Base-by-base conservation (phyloP, 2,888 invertebrate species). In the Philonicus albiceps region DNA sequence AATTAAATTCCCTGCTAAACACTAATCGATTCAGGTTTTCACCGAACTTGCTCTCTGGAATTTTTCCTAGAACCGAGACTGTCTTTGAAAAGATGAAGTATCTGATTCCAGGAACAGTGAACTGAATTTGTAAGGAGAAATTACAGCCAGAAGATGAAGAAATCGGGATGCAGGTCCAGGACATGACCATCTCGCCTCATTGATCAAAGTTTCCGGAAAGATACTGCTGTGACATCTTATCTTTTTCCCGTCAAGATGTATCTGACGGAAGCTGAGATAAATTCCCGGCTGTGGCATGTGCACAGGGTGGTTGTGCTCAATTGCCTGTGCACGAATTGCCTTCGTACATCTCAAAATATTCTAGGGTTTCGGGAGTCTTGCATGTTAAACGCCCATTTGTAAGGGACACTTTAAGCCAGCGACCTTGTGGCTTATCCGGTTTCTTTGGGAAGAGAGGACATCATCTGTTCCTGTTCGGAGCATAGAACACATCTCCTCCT, bases 341-440 rank as follows among this genome's bases (percentile, higher is more conserved):
- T 75, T 37, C 75, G 16, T 75, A 75, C 75, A 75, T 75, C 34
- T 49, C 49, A 49, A 75, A n/a, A 75, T 75, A 34, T 34, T 34
- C 16, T 13, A 34, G 34, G 16, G 19, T n/a, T 3, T 16, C 16
- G 3, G 31, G 40, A 37, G n/a, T 76, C 22, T 19, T 76, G 76
- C 40, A 76, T 76, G 37, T 76, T 43, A 37, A 37, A n/a, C 40
- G 19, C 19, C 76, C 76, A 76, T 76, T 76, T 76, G 76, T 76
- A 40, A 76, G 40, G 34, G 76, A 40, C 40, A 40, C 40, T 19
- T 40, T 76, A 76, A 76, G 37, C 37, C 13, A 19, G 22, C 22
- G 76, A 76, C 76, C 76, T 76, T 76, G 40, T 76, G 76, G 76
- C 76, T 76, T 76, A 40, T 76, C 37, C 40, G n/a, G 16, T 76